These are phyloP conservation scores for Drosophila lacteicornis DNA, from an alignment of 1,140 invertebrate species.

Conservation along the genomic window DNA sequence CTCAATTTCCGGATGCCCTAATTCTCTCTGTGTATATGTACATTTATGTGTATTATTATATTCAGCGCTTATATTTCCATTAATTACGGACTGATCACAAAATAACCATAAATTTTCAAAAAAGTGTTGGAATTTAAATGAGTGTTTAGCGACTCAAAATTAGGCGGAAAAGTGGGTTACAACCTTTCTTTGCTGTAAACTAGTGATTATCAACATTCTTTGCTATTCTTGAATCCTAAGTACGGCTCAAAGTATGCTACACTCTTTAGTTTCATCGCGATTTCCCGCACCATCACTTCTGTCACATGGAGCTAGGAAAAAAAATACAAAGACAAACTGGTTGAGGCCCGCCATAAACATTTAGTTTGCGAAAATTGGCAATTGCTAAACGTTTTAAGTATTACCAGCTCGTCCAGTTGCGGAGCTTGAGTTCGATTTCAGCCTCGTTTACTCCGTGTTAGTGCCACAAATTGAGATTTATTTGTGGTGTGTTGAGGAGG, in stretches of 20 bases:
- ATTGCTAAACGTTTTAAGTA: conserved; percentile 67
- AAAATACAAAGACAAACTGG: conserved; percentile 21
- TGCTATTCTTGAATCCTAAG: neutral
- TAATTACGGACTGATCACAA: too few relatives aligned
- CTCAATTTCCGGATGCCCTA: too few relatives aligned
- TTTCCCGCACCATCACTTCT: neutral
- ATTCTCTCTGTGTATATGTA: too few relatives aligned
- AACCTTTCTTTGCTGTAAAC: too few relatives aligned
- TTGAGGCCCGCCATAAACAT: conserved; percentile 56
- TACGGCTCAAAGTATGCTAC: conserved; percentile 29
- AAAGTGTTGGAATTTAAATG: too few relatives aligned
- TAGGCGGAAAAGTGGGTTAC: too few relatives aligned
- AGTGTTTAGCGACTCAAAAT: too few relatives aligned
- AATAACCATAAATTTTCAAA: too few relatives aligned
- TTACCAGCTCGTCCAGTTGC: conserved; percentile 24
- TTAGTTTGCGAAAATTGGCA: conserved; percentile 68
- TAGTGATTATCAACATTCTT: neutral
- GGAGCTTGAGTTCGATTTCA: conserved; percentile 25
- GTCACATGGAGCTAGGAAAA: neutral
- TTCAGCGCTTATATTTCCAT: too few relatives aligned
- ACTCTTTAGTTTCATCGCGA: neutral
- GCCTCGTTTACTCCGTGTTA: conserved; percentile 53
- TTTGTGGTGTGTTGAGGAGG: conserved; percentile 54
- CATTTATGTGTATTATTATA: too few relatives aligned
- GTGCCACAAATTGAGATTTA: conserved; percentile 77